A percentile compares a stretch with the other conserved stretches of the same genome.
Evolutionary conservation across 2,113 vertebrate genomes (phyloP).

Genomic region (Mormoops blainvillei): DNA sequence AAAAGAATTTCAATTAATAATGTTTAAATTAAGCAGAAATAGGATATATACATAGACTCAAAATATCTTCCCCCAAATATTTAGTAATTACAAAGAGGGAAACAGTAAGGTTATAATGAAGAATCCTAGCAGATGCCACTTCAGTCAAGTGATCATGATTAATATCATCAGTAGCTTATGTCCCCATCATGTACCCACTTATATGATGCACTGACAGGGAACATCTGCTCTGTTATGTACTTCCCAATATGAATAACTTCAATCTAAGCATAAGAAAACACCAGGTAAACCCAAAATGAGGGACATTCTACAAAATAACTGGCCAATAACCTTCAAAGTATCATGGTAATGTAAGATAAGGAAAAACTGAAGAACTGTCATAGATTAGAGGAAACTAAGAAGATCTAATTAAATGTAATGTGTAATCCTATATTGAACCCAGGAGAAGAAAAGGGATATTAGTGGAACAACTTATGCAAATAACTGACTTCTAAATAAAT

Average conservation of each 20-base stretch:
- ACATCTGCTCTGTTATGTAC: background rate
- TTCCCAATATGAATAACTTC: background rate
- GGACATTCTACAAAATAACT: background rate
- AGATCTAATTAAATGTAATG: background rate
- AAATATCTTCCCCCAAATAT: background rate
- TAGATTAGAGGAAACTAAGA: background rate
- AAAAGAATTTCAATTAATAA: no score
- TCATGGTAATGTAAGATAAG: no score
- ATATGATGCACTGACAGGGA: background rate
- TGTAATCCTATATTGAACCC: background rate
- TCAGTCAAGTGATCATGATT: background rate
- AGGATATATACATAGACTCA: background rate
- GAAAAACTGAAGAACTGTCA: background rate
- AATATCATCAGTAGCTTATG: background rate
- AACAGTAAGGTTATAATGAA: background rate
- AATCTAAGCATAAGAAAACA: background rate
- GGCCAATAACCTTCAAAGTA: background rate
- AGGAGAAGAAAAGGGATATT: background rate
- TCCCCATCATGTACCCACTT: background rate
- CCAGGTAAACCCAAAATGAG: background rate
- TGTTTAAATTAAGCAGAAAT: background rate
- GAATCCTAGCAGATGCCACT: background rate
- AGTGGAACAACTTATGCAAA: background rate
- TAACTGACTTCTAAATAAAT: background rate
- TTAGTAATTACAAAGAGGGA: background rate